Evolutionary conservation across 2,113 vertebrate genomes (phyloP), one percentile per base, ranked within the genome.

Genomic region (Lipophrys pholis): DNA sequence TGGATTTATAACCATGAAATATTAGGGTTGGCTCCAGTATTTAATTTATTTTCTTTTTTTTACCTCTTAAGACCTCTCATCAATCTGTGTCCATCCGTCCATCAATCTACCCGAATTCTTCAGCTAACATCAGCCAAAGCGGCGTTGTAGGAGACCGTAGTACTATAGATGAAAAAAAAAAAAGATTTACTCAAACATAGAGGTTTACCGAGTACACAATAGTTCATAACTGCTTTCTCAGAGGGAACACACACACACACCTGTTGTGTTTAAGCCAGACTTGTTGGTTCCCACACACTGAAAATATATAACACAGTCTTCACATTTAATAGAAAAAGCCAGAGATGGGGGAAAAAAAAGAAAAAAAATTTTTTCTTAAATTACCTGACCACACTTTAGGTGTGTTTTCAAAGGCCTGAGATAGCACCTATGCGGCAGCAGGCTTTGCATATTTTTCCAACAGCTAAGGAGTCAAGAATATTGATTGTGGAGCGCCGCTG

Each of bases 321-420:
- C 15, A 16, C 62, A 17, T 71, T 30, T 2, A 2, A 30, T 84
- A 45, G 61, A 64, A 81, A 81, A 78, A 45, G 58, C 42, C 64
- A 61, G 46, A 51, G 55, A 78, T 48, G 63, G 69, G 40, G 68
- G 54, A 50, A 53, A 68, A n/a, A n/a, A n/a, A n/a, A n/a, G n/a
- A n/a, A n/a, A n/a, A n/a, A n/a, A n/a, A n/a, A n/a, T n/a, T n/a
- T 63, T 72, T 76, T 75, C 41, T 73, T 64, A 46, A 74, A 67
- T 55, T 43, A 61, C 54, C 50, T 6, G 0, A 14, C 41, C 60
- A 16, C 41, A 49, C 52, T n/a, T n/a, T 57, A 76, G 48, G 63
- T 80, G 70, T 65, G 76, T 68, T 76, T 77, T 60, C 51, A 67
- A 64, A 60, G 21, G 55, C 52, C 38, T 62, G 59, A 73, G 72